Percentiles rank a stretch among this genome's conserved stretches.
Evolutionary conservation across 2,113 vertebrate genomes (phyloP).

Genomic region (Orthochromis malagaraziensis): DNA sequence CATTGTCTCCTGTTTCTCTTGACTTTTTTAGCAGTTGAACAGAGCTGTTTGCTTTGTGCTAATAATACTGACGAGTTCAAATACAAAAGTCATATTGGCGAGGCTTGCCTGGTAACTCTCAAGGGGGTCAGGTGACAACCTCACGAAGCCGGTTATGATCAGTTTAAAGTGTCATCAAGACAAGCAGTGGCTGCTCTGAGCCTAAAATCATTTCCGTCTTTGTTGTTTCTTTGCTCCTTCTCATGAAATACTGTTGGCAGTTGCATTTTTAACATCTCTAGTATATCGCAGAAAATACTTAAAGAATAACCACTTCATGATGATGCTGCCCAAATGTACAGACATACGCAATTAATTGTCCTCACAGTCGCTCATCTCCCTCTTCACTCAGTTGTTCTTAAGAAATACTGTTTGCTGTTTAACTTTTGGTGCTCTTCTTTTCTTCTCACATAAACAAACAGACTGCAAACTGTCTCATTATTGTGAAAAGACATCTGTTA

Average conservation of each 20-base stretch:
- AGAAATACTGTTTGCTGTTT: not conserved
- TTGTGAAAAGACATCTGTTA: not conserved
- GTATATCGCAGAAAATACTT: not conserved
- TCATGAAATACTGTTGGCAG: not conserved
- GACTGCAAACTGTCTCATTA: not conserved
- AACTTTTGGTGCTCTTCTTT: not conserved
- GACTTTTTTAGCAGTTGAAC: not conserved
- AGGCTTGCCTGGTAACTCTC: not conserved
- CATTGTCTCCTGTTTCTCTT: not conserved
- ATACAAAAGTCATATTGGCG: not conserved
- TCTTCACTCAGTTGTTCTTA: not conserved
- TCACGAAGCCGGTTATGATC: not conserved
- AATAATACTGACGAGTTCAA: not conserved
- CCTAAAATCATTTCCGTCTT: not conserved
- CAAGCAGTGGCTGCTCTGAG: rapidly evolving
- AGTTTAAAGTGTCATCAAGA: not conserved
- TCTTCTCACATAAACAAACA: not conserved
- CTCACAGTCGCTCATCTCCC: not conserved
- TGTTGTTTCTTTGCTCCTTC: not conserved
- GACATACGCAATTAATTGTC: not conserved
- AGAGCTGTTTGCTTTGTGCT: not conserved
- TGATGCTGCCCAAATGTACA: not conserved
- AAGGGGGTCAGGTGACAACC: not conserved
- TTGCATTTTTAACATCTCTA: not conserved
- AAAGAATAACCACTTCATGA: not conserved